Conservation (phyloP, 2,797 vertebrate genomes). For the Brachyrhaphis roseni region DNA sequence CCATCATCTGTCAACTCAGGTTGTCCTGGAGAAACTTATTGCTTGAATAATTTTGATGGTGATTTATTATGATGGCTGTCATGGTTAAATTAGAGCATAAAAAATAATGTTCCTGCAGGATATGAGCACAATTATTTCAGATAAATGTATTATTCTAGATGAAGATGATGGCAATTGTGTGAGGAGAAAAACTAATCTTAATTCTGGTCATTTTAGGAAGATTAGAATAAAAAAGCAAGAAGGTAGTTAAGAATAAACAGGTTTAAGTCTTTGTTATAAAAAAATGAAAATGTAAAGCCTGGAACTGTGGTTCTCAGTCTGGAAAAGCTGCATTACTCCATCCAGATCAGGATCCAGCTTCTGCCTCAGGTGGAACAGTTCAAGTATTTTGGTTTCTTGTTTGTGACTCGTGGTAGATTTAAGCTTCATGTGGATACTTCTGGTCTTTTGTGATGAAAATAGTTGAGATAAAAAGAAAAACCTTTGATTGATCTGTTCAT, state of each 20-base stretch:
- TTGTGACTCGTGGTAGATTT: not conserved
- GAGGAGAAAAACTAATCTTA: not conserved
- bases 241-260: not conserved
- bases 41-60: not conserved
- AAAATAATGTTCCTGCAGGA: not conserved
- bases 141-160: not conserved
- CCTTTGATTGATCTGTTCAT: not conserved
- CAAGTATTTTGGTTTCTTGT: not conserved
- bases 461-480: not conserved
- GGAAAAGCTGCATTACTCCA: not conserved
- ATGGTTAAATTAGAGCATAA: not conserved
- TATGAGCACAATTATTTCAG: not conserved
- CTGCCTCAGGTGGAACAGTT: not conserved
- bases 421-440: not conserved
- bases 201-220: not conserved
- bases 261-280: not conserved
- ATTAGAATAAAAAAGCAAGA: not conserved
- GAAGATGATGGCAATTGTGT: not conserved
- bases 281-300: not conserved
- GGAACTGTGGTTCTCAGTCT: not conserved
- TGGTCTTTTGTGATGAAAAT: not conserved
- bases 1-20: not conserved
- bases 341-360: not conserved
- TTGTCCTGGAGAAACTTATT: not conserved
- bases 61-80: not conserved